Evolutionary conservation across 92 coral and sea anemone species (phyloP).

Genomic region (Umimayanthus kanabou): DNA sequence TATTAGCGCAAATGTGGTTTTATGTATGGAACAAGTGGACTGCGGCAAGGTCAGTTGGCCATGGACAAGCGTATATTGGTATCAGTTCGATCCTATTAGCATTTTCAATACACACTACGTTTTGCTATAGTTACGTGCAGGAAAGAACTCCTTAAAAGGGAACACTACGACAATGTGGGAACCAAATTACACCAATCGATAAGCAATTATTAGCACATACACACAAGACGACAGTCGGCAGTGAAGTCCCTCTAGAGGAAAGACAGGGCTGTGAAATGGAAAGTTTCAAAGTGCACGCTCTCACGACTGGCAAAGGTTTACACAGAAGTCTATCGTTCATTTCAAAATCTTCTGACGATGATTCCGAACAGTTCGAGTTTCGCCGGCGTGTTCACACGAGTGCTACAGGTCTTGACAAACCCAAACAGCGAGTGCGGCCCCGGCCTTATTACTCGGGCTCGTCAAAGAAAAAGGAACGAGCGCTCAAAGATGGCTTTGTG

Average conservation of each 20-base stretch:
- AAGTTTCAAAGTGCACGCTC: neutral
- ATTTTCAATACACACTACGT: slow-evolving; percentile 1
- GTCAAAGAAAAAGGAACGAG: slow-evolving; percentile 34
- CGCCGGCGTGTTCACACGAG: slow-evolving; percentile 37
- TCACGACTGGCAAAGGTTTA: neutral
- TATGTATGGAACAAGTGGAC: neutral
- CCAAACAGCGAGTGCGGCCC: slow-evolving; percentile 21
- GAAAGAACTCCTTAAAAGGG: neutral
- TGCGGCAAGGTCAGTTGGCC: neutral
- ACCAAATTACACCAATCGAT: neutral
- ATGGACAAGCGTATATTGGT: neutral
- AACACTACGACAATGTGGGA: neutral
- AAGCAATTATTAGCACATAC: neutral
- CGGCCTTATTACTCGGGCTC: slow-evolving; percentile 16
- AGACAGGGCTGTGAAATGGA: neutral
- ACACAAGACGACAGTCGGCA: neutral
- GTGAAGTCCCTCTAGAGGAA: too few relatives aligned
- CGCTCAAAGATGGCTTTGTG: slow-evolving; percentile 39
- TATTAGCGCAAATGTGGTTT: too few relatives aligned
- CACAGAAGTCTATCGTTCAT: slow-evolving; percentile 30
- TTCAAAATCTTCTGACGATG: slow-evolving; percentile 30
- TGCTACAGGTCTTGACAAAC: slow-evolving; percentile 24
- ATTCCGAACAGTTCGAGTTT: slow-evolving; percentile 24
- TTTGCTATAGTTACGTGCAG: slow-evolving; percentile 18
- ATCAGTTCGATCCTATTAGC: neutral